phyloP scores from a whole-genome alignment of 2,888 invertebrate species.

The Trissonchulus latispiculum region DNA sequence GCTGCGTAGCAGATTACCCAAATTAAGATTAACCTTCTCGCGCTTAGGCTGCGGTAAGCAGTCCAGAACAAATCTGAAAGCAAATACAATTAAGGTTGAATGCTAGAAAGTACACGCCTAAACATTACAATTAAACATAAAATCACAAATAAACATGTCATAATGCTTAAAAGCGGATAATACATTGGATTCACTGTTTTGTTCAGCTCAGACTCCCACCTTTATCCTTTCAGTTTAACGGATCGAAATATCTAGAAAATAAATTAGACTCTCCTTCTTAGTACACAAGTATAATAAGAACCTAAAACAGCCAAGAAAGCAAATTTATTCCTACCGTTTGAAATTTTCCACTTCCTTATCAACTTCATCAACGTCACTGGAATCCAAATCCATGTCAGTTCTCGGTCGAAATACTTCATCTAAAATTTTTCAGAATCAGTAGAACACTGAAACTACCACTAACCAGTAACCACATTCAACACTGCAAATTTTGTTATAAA shows the following conservation, averaged over 20 bases:
- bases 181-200: no score
- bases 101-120: no score
- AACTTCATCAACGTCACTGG: constrained; percentile 20
- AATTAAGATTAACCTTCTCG: constrained; percentile 20
- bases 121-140: no score
- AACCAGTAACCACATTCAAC: neutral
- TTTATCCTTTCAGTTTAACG: neutral
- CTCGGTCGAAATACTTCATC: constrained; percentile 23
- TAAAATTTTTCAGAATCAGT: neutral
- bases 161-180: no score
- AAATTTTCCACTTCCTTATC: constrained; percentile 25
- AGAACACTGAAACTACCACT: no score
- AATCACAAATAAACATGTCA: no score
- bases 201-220: no score
- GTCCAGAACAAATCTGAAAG: constrained; percentile 20
- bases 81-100: no score
- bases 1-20: constrained; percentile 11
- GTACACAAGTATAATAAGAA: neutral
- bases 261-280: no score
- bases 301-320: neutral
- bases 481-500: neutral
- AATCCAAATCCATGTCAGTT: constrained; percentile 13
- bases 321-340: no score
- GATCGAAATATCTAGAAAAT: no score
- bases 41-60: constrained; percentile 16